Conservation (phyloP, 2,888 invertebrate genomes). For the Gisinianus flammeolus region DNA sequence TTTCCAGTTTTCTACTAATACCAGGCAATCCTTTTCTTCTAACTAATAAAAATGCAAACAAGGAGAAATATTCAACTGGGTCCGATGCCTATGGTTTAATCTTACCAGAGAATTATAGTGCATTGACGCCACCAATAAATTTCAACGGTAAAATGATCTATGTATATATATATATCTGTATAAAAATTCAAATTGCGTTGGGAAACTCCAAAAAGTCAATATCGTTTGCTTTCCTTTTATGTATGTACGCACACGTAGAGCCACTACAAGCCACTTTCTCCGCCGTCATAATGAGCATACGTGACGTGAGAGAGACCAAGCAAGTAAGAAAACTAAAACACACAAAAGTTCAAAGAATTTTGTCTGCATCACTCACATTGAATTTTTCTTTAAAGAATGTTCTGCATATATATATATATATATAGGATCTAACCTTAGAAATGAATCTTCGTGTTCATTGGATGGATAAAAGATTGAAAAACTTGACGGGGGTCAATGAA, state of each 20-base stretch:
- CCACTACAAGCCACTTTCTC: conserved; percentile 54
- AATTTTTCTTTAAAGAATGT: background rate
- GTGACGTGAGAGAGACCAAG: conserved; percentile 56
- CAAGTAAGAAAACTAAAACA: conserved; percentile 46
- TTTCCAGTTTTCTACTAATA: too few relatives aligned
- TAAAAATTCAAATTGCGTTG: background rate
- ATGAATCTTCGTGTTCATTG: conserved; percentile 45
- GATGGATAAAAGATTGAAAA: conserved; percentile 39
- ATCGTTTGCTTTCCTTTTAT: conserved; percentile 26
- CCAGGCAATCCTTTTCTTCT: too few relatives aligned
- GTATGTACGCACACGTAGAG: too few relatives aligned
- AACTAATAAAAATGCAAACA: too few relatives aligned
- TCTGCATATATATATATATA: background rate
- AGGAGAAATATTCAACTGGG: too few relatives aligned
- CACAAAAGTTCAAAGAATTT: background rate
- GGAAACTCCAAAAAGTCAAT: background rate
- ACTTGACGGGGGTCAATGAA: conserved; percentile 29
- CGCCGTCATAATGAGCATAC: conserved; percentile 55
- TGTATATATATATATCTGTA: background rate
- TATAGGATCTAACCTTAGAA: conserved; percentile 45
- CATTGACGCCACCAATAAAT: background rate
- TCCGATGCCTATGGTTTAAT: too few relatives aligned
- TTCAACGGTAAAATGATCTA: background rate
- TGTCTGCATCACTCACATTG: background rate
- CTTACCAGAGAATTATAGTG: background rate